Base-by-base conservation (phyloP, 30 jellyfish, hydroid and myxozoan species). In the Hydra vulgaris region DNA sequence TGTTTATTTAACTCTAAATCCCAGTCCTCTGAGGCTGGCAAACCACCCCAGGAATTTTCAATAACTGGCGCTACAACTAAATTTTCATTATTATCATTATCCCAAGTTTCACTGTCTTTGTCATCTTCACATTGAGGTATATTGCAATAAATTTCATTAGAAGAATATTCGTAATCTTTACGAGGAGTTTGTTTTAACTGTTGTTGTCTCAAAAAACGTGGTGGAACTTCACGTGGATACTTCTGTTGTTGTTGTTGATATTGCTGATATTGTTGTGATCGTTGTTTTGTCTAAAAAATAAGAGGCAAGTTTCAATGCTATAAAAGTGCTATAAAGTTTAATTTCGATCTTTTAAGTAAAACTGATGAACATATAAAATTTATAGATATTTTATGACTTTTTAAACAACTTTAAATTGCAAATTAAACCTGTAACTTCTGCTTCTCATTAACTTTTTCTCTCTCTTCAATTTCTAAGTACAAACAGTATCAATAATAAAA, bases 211-310 rank as follows among this genome's bases (percentile, higher is more conserved):
- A 91, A 78, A 70, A 91, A 91, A 17, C 98, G 79, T 53, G 98
- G 98, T 15, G 98, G 98, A 68, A 91, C 98, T 77, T 91, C 98
- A 17, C 98, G 81, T 1, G 98, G 98, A 71, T 91, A 91, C 84
- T 91, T 91, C 82, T 86, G 96, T 86, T 91, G 98, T 76, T 91
- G 98, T 76, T 91, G 98, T 75, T 85, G 95, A 68, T 90, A 86
- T 73, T 91, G 98, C 76, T 86, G 96, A 70, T 86, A 91, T 66
- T 91, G 98, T 25, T 81, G 98, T 54, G 88, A 90, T 21, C 87
- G 76, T 18, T 80, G 89, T 74, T 78, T 79, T 67, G 71, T 83
- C 76, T 76, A 53, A 61, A 71, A n/a, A 24, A 77, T n/a, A 56
- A 56, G 71, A 23, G 27, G 80, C 16, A 68, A 74, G 15, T 17